Base-by-base conservation (phyloP, 2,113 vertebrate genomes). In the Sigmodon hispidus region DNA sequence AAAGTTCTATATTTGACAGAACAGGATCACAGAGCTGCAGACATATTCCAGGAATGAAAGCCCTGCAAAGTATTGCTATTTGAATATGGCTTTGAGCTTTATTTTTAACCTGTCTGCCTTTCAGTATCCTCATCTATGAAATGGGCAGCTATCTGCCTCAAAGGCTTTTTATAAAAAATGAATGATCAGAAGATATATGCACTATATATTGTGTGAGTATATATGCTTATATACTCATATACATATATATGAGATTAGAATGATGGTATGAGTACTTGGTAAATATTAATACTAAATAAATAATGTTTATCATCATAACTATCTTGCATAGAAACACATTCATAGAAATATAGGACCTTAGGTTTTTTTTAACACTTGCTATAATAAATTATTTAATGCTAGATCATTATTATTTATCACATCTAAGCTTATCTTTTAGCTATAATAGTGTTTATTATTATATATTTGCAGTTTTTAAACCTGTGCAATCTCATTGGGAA, bases 331-430 rank as follows among this genome's bases (percentile, higher is more conserved):
- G 73, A 92, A 94, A 72, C 45, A 93, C 11, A 90, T 24, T 17
- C n/a, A 21, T 72, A 52, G 72, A 87, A 63, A 91, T 61, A 48
- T 22, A 61, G 24, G 48, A 70, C 40, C 31, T 77, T 22, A 17
- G n/a, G n/a, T 52, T 96, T 75, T 96, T 75, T 36, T 29, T 89
- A 57, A 79, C 86, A 79, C n/a, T 87, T 89, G 26, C 40, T 91
- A 89, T 26, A 77, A 87, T 43, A 34, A 73, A 59, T 79, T 69
- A 79, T 87, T 88, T 70, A 72, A 57, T 83, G 61, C 45, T 80
- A 48, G 36, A 24, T 75, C 70, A 55, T 52, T 57, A 59, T 87
- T 45, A 81, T 76, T 80, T 94, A 69, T 75, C 72, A 36, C 57
- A 69, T 91, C n/a, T 90, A 90, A 65, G 9, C 22, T 29, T 87